phyloP scores from a whole-genome alignment of 2,113 vertebrate genomes.

The Pristiophorus japonicus region DNA sequence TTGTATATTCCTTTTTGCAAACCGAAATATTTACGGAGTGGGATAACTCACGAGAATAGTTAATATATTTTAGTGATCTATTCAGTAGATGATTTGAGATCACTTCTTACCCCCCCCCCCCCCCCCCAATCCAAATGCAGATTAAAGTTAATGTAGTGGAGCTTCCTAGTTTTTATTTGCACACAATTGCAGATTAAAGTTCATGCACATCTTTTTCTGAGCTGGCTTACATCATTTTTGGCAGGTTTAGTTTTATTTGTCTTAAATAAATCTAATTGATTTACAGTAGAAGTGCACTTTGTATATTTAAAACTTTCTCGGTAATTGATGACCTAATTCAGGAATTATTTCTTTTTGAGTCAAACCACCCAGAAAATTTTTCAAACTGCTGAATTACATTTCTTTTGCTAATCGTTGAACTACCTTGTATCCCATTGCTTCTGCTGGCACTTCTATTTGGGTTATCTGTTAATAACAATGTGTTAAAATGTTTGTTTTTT shows the following conservation, averaged over 20 bases:
- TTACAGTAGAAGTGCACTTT: background rate
- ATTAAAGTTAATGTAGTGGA: background rate
- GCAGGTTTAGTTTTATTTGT: background rate
- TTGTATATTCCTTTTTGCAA: background rate
- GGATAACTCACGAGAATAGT: background rate
- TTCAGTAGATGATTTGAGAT: background rate
- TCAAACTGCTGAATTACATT: background rate
- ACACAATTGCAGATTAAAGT: background rate
- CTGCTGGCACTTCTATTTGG: background rate
- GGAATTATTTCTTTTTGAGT: background rate
- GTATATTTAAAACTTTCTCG: background rate
- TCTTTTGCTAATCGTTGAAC: background rate
- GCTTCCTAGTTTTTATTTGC: too few relatives aligned
- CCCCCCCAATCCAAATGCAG: too few relatives aligned
- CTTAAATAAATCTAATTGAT: background rate
- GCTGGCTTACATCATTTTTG: background rate
- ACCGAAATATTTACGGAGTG: background rate
- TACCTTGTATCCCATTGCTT: background rate
- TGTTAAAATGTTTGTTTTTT: background rate
- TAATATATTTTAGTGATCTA: background rate
- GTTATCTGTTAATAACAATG: background rate
- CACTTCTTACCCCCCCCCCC: background rate
- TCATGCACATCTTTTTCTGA: background rate
- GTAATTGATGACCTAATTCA: background rate
- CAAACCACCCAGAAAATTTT: background rate